Evolutionary conservation across 2,113 vertebrate species (phyloP).

Genomic region (Taxidea taxus): DNA sequence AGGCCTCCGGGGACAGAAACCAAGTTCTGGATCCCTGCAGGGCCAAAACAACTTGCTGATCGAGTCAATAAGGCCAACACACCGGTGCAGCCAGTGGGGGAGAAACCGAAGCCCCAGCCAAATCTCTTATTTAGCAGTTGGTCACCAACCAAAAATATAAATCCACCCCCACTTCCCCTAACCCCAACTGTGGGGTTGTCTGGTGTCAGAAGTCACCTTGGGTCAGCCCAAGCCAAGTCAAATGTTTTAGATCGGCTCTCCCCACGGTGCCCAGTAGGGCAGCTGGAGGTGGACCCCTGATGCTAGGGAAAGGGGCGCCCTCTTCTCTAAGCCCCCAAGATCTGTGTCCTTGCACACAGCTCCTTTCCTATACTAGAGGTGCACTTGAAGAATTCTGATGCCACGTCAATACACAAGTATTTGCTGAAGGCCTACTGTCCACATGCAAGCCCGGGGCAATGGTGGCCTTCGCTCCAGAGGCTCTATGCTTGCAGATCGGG

Average conservation of each 20-base stretch:
- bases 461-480: not conserved
- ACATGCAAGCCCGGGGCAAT: not conserved
- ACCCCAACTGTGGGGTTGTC: not conserved
- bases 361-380: not conserved
- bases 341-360: not conserved
- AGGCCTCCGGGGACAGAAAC: not conserved
- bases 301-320: not conserved
- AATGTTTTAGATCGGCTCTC: not conserved
- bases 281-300: no score
- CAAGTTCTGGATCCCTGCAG: slow-evolving; percentile 1
- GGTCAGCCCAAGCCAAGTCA: slow-evolving; percentile 27
- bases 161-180: not conserved
- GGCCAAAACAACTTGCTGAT: slow-evolving; percentile 60
- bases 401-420: not conserved
- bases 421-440: not conserved
- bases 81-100: not conserved
- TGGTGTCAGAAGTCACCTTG: not conserved
- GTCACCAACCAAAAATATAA: slow-evolving; percentile 62
- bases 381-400: not conserved
- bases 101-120: slow-evolving; percentile 29
- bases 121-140: slow-evolving; percentile 66
- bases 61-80: slow-evolving; percentile 32
- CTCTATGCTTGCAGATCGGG: not conserved
- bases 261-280: not conserved
- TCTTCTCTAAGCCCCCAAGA: not conserved